Conservation (phyloP, 2,888 invertebrate genomes). For the Eledone cirrhosa region DNA sequence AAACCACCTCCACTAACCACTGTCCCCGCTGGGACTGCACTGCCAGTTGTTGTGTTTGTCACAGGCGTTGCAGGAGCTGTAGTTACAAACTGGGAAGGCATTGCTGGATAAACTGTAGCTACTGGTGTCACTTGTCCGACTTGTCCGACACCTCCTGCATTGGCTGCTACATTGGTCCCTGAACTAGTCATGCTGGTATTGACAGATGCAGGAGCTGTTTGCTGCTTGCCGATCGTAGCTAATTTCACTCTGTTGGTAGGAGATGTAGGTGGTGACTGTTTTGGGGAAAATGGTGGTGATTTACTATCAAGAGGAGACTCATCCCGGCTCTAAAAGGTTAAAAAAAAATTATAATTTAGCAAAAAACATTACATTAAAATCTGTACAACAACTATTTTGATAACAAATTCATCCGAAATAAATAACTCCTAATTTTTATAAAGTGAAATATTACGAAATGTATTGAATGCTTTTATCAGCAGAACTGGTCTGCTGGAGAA, state of each 20-base stretch:
- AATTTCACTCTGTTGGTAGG: conserved; percentile 29
- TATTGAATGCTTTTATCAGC: no score
- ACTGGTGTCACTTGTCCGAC: conserved; percentile 43
- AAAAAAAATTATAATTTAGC: not conserved
- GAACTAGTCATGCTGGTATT: conserved; percentile 29
- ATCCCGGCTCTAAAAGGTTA: conserved; percentile 39
- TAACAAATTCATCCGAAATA: no score
- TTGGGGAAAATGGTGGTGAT: conserved; percentile 50
- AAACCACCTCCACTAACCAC: not conserved
- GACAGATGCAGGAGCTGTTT: conserved; percentile 39
- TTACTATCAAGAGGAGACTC: conserved; percentile 46
- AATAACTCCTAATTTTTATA: no score
- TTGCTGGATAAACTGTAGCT: conserved; percentile 31
- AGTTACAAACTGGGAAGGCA: conserved; percentile 31
- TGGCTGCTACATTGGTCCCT: conserved; percentile 7
- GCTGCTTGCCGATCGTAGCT: conserved; percentile 36
- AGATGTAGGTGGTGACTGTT: conserved; percentile 35
- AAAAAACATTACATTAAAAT: not conserved
- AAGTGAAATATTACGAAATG: no score
- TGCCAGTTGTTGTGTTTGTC: conserved; percentile 30
- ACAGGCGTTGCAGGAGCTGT: conserved; percentile 30
- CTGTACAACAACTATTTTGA: no score
- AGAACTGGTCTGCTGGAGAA: no score
- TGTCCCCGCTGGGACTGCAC: not conserved
- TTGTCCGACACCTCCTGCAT: conserved; percentile 5